Evolutionary conservation across 2,113 vertebrate genomes (phyloP).

Genomic region (Nicator chloris): DNA sequence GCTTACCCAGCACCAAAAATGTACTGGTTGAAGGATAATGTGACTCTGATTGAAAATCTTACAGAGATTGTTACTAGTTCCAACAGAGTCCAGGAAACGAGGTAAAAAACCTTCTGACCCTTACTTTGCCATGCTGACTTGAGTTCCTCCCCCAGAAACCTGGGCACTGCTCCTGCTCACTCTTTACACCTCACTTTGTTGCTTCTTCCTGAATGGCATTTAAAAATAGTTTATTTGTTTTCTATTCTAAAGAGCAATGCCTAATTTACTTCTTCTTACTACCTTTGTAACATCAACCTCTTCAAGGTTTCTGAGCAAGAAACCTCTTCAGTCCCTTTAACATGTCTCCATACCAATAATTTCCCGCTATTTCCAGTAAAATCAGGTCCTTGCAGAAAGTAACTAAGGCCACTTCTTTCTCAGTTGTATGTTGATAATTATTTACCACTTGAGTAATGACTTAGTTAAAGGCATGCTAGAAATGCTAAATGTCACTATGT

Average conservation of each 20-base stretch:
- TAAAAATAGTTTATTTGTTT: not conserved
- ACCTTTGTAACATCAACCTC: not conserved
- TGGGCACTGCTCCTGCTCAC: not conserved
- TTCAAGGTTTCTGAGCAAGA: not conserved
- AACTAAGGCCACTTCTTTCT: not conserved
- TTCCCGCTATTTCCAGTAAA: not conserved
- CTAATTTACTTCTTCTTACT: not conserved
- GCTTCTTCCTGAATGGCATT: not conserved
- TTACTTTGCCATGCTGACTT: not conserved
- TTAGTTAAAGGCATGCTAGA: not conserved
- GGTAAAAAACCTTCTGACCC: constrained; percentile 69
- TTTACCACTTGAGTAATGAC: not conserved
- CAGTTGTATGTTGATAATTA: not conserved
- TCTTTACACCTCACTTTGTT: not conserved
- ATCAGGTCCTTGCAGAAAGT: not conserved
- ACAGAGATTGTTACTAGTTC: constrained; percentile 88
- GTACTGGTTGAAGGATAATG: constrained; percentile 90
- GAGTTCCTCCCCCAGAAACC: not conserved
- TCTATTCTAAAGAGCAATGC: not conserved
- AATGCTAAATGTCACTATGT: not conserved
- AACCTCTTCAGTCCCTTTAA: not conserved
- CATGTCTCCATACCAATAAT: not conserved
- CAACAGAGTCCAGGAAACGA: constrained; percentile 80
- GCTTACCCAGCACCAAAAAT: constrained; percentile 84
- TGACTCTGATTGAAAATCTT: constrained; percentile 83